Evolutionary conservation across 2,113 vertebrate genomes (phyloP).

Genomic region (Saguinus midas): DNA sequence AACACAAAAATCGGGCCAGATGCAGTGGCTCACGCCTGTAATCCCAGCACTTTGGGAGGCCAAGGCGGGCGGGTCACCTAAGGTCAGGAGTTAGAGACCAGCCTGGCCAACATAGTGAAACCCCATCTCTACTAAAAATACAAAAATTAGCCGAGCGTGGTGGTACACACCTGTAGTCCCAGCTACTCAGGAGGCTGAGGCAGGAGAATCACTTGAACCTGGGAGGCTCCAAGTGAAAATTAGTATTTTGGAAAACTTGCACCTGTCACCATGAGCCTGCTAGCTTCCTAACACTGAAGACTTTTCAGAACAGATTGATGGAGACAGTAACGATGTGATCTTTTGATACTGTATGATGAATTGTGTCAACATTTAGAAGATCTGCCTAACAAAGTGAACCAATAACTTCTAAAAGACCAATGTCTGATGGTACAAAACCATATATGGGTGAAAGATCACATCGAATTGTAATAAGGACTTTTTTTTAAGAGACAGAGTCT

Average conservation of each 20-base stretch:
- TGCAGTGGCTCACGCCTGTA: too few species aligned
- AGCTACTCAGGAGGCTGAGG: too few species aligned
- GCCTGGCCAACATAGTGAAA: neutral
- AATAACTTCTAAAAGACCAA: neutral
- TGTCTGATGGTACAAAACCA: neutral
- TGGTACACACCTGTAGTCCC: too few species aligned
- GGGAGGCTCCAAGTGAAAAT: neutral
- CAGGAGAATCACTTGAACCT: too few species aligned
- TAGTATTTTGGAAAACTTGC: neutral
- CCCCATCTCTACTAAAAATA: too few species aligned
- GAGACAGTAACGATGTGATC: neutral
- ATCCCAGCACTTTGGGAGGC: neutral
- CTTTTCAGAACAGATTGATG: neutral
- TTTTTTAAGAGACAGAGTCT: neutral
- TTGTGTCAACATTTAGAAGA: neutral
- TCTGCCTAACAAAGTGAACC: neutral
- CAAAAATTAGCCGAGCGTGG: too few species aligned
- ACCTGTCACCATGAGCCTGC: neutral
- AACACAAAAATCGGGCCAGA: neutral
- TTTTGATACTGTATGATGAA: neutral
- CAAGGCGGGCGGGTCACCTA: neutral
- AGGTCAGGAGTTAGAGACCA: neutral
- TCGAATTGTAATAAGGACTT: neutral
- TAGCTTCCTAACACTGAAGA: neutral
- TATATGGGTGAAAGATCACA: neutral